phyloP scores from a whole-genome alignment of 2,888 invertebrate species.

The Coelinius sp. region DNA sequence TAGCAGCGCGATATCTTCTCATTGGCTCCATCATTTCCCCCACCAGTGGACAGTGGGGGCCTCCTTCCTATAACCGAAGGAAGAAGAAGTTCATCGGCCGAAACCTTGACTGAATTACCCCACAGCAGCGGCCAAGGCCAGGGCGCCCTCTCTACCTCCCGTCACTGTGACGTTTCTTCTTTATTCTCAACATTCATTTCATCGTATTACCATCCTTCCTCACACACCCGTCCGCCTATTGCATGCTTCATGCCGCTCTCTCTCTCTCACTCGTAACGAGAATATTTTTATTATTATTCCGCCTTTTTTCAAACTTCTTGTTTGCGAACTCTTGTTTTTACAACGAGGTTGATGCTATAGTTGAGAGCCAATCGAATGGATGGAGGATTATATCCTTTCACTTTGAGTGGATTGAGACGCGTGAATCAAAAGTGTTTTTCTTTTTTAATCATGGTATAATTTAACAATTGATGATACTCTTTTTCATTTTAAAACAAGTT shows the following conservation, averaged over 20 bases:
- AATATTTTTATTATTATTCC: conserved; percentile 24
- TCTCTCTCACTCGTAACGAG: conserved; percentile 24
- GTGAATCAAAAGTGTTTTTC: background rate
- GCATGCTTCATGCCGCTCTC: background rate
- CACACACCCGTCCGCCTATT: conserved; percentile 42
- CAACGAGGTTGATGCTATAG: background rate
- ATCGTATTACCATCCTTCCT: conserved; percentile 44
- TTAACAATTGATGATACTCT: too few species aligned
- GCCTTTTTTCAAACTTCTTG: conserved; percentile 7
- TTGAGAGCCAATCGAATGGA: background rate
- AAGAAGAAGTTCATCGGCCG: conserved; percentile 81
- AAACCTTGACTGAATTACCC: conserved; percentile 90
- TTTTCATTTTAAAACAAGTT: too few species aligned
- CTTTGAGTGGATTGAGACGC: background rate
- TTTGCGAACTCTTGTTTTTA: conserved; percentile 12
- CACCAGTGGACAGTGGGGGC: conserved; percentile 54
- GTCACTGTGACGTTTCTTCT: conserved; percentile 43
- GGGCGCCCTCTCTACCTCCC: conserved; percentile 66
- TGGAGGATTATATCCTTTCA: conserved; percentile 13
- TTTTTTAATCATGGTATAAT: too few species aligned
- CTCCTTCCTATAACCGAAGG: conserved; percentile 51
- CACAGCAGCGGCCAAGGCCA: conserved; percentile 79
- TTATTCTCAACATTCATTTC: conserved; percentile 37
- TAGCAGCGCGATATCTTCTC: conserved; percentile 54
- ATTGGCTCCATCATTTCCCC: conserved; percentile 42